These are phyloP conservation scores for Drosophila suzukii DNA, from an alignment of 1,140 invertebrate species.

Conservation along the genomic window DNA sequence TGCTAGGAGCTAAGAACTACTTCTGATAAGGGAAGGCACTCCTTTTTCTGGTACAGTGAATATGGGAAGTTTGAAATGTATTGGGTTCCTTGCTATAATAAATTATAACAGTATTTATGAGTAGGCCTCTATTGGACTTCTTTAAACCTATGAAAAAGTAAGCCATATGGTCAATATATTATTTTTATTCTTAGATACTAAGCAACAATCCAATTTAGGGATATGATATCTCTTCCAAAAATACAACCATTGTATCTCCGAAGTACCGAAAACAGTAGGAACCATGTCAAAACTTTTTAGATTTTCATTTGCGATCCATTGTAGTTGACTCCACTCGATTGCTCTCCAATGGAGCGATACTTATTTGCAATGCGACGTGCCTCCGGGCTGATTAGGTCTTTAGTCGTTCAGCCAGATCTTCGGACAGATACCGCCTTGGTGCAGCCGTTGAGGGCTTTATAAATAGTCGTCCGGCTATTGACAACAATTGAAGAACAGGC, in stretches of 20 bases:
- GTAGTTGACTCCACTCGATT: slow-evolving; percentile 21
- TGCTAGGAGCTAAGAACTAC: slow-evolving; percentile 2
- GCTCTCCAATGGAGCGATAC: slow-evolving; percentile 6
- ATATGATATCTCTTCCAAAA: too few relatives aligned
- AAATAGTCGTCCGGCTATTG: slow-evolving; percentile 64
- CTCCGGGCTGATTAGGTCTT: slow-evolving; percentile 19
- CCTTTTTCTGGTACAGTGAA: background rate
- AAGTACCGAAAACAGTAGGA: too few relatives aligned
- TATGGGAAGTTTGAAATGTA: too few relatives aligned
- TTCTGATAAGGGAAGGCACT: slow-evolving; percentile 4
- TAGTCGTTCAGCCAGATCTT: slow-evolving; percentile 13
- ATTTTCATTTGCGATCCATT: background rate
- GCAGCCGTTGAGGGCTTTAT: slow-evolving; percentile 40
- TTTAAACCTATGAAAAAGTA: too few relatives aligned
- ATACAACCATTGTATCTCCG: too few relatives aligned
- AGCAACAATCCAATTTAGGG: too few relatives aligned
- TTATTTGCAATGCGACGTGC: slow-evolving; percentile 31
- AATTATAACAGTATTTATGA: too few relatives aligned
- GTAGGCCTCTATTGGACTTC: too few relatives aligned
- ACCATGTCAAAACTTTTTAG: too few relatives aligned
- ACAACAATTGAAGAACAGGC: slow-evolving; percentile 59
- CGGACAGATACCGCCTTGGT: slow-evolving; percentile 10
- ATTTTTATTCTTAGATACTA: too few relatives aligned
- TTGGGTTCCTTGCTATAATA: too few relatives aligned
- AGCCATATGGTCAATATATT: too few relatives aligned